These are phyloP conservation scores for Erebia palarica DNA, from an alignment of 2,888 invertebrate genomes.

Conservation along the genomic window DNA sequence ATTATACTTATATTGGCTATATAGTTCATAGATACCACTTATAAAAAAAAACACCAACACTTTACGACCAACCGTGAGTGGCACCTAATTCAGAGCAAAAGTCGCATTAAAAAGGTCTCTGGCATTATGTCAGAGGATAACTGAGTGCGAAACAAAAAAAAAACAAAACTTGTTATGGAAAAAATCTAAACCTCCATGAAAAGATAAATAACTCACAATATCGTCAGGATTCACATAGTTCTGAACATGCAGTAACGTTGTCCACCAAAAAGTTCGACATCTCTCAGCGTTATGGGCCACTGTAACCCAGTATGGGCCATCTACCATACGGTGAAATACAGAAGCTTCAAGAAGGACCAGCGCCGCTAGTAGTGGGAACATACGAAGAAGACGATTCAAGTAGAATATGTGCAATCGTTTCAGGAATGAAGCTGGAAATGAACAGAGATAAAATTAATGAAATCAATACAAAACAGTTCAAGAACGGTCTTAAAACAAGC, in stretches of 20 bases:
- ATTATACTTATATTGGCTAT: too few species aligned
- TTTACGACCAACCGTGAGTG: too few species aligned
- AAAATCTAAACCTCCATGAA: too few species aligned
- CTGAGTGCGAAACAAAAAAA: too few species aligned
- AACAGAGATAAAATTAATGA: not conserved
- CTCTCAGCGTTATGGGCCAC: constrained; percentile 42
- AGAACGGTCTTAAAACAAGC: too few species aligned
- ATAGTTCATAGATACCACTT: too few species aligned
- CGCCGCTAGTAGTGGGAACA: constrained; percentile 62
- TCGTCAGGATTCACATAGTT: constrained; percentile 45
- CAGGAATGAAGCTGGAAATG: constrained; percentile 56
- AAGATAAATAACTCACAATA: constrained; percentile 33
- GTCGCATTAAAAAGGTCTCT: too few species aligned
- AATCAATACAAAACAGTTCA: not conserved
- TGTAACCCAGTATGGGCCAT: constrained; percentile 59
- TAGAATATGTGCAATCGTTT: constrained; percentile 65
- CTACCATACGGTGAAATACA: constrained; percentile 53
- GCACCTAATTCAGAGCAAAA: too few species aligned
- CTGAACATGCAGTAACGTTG: constrained; percentile 50
- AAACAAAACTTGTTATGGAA: too few species aligned
- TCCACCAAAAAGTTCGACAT: constrained; percentile 52
- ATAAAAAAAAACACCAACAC: too few species aligned
- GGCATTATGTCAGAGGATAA: too few species aligned
- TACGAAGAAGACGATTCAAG: constrained; percentile 61
- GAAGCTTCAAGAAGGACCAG: constrained; percentile 59